Evolutionary conservation across 2,113 vertebrate species (phyloP), one percentile per base, ranked within the genome.

Genomic region (Daphoenositta chrysoptera): DNA sequence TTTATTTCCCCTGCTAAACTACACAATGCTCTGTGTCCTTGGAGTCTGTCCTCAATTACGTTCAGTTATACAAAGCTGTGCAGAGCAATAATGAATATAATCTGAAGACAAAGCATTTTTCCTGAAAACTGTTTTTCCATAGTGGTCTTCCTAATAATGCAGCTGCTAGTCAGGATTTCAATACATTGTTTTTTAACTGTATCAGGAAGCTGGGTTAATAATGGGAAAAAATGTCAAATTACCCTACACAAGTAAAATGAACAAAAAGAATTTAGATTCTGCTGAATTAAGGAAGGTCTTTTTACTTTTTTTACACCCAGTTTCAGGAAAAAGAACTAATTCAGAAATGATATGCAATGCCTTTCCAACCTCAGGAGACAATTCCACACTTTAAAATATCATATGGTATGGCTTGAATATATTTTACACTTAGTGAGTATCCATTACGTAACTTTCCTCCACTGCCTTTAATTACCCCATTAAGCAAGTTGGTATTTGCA

Each of bases 391-490:
- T 87, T 93, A 77, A 87, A 81, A 63, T 39, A 92, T 57, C 33
- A 70, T 72, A 76, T 68, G n/a, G n/a, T 40, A 65, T 39, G 35
- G 24, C 23, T 71, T 60, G 45, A 93, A 68, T 88, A 64, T 33
- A 31, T 68, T 96, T 92, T 78, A 93, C 63, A 83, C 71, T 71
- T 73, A 30, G 19, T 37, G 84, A 88, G 64, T 78, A 72, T 75
- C 68, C 2, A 3, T 73, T 93, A 75, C 53, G 51, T 80, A 96
- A 92, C 58, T 91, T 87, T 65, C 48, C 70, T 94, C 51, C 51
- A 22, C 47, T 80, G 64, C 84, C 39, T 95, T 96, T 87, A 96
- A 93, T 92, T 96, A 90, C 17, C 69, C 73, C 85, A 92, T 96
- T 96, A 94, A 93, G 75, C 60, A 88, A 90, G 33, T 6, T 76